phyloP scores from a whole-genome alignment of 2,797 vertebrate species.

The Echeneis naucrates region DNA sequence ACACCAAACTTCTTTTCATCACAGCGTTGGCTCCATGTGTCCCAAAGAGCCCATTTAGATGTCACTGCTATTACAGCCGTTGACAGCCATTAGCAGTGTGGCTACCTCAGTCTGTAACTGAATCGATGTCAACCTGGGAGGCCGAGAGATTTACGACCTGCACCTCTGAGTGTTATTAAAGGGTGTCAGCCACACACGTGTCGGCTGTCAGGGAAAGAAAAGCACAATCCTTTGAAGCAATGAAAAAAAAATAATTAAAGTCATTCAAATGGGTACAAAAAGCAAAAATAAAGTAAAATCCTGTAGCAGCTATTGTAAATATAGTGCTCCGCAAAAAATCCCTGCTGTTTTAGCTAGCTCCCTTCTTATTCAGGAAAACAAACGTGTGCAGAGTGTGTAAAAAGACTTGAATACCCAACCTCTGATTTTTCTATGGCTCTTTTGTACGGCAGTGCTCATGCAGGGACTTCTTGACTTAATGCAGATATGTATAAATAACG shows the following conservation, averaged over 20 bases:
- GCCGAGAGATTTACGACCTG: background rate
- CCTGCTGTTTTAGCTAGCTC: conserved; percentile 1
- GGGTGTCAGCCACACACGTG: background rate
- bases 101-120: conserved; percentile 58
- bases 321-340: conserved; percentile 36
- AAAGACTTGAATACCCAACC: background rate
- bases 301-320: conserved; percentile 60
- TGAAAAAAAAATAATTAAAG: conserved; percentile 2
- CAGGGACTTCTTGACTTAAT: conserved; percentile 23
- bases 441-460: conserved; percentile 27
- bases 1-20: background rate
- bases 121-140: conserved; percentile 45
- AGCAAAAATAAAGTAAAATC: background rate
- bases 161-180: background rate
- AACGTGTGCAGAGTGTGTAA: conserved; percentile 18
- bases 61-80: background rate
- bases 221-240: conserved; percentile 59
- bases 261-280: conserved; percentile 16
- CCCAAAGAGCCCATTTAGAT: conserved; percentile 30
- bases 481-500: background rate
- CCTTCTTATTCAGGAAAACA: conserved; percentile 52
- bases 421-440: conserved; percentile 39
- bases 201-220: conserved; percentile 39
- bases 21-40: background rate
- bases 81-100: conserved; percentile 42